phyloP scores from a whole-genome alignment of 2,797 vertebrate species.

The Chlorospingus semifuscus region DNA sequence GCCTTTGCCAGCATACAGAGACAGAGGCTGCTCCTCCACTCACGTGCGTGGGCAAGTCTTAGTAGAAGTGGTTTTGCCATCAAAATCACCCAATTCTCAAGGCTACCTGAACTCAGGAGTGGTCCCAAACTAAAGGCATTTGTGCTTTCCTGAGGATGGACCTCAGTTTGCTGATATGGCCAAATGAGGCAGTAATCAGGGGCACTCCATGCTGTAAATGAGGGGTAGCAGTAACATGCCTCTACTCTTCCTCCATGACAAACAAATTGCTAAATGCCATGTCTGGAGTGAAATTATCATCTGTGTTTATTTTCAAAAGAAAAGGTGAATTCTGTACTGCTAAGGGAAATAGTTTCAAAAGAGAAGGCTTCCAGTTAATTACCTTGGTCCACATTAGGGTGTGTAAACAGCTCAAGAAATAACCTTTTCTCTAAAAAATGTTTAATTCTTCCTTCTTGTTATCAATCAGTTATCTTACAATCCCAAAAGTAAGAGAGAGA shows the following conservation, averaged over 20 bases:
- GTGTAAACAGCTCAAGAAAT: neutral
- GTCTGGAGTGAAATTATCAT: neutral
- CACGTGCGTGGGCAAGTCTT: rapidly evolving
- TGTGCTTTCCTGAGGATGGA: neutral
- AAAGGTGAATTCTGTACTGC: neutral
- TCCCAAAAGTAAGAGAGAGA: neutral
- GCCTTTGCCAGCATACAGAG: rapidly evolving
- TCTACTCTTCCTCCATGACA: neutral
- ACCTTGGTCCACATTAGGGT: neutral
- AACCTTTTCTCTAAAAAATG: neutral
- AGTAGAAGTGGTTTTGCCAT: neutral
- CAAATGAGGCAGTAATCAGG: neutral
- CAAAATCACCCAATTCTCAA: neutral
- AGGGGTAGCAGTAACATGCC: neutral
- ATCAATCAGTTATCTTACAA: neutral
- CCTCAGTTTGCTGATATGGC: neutral
- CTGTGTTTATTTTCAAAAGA: slow-evolving; percentile 6
- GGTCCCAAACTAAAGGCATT: neutral
- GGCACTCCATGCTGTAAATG: rapidly evolving
- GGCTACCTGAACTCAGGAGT: neutral
- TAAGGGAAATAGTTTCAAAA: neutral
- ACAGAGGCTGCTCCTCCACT: neutral
- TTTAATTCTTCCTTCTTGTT: neutral
- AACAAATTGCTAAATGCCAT: neutral
- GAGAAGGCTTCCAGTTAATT: neutral